Percentiles rank a stretch among this genome's conserved stretches.
phyloP scores from a whole-genome alignment of 2,797 vertebrate genomes.

The Myotis vivesi region DNA sequence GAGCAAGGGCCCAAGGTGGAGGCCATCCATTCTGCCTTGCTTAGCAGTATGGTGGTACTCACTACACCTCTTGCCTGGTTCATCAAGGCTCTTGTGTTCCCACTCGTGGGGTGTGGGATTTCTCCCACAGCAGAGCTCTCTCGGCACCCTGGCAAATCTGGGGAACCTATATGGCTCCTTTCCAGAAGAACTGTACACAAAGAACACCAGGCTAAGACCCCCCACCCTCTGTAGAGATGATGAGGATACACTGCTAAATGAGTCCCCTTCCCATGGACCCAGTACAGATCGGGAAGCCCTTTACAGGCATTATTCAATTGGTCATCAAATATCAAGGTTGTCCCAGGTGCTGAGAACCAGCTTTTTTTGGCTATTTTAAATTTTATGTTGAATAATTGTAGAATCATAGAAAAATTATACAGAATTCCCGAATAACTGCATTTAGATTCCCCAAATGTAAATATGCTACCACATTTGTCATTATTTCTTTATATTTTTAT shows the following conservation, averaged over 20 bases:
- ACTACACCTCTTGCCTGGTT: background rate
- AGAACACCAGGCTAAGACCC: background rate
- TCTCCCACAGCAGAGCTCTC: background rate
- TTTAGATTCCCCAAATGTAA: background rate
- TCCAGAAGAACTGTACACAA: background rate
- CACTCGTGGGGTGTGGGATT: background rate
- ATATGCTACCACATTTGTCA: background rate
- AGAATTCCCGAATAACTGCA: background rate
- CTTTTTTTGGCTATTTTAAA: background rate
- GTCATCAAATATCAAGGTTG: background rate
- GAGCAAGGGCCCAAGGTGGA: background rate
- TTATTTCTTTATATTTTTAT: background rate
- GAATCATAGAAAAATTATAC: background rate
- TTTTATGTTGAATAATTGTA: background rate
- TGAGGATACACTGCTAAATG: background rate
- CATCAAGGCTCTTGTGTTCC: background rate
- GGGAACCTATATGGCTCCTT: background rate
- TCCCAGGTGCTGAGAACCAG: background rate
- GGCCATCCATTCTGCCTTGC: background rate
- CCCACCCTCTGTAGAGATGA: too few relatives aligned
- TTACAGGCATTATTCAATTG: background rate
- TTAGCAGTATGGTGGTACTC: background rate
- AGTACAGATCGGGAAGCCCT: background rate
- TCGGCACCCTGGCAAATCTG: background rate
- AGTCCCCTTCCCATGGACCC: background rate